A percentile compares a stretch with the other conserved stretches of the same genome.
phyloP scores from a whole-genome alignment of 2,797 vertebrate genomes.

The Pseudochirops cupreus region DNA sequence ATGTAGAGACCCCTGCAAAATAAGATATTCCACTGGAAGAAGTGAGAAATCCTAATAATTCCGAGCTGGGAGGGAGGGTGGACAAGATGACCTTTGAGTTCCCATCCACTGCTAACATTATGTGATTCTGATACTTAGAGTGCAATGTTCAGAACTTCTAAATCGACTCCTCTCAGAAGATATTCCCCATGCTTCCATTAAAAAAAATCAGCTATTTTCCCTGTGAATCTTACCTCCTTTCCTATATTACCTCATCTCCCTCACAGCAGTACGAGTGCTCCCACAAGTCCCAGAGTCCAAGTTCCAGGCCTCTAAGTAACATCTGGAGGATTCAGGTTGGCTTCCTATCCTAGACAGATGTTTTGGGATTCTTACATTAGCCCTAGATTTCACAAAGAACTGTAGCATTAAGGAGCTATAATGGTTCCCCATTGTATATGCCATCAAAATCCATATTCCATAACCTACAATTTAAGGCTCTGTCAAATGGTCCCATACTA shows the following conservation, averaged over 20 bases:
- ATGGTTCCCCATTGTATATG: conserved; percentile 59
- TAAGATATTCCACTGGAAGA: conserved; percentile 53
- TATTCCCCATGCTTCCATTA: conserved; percentile 67
- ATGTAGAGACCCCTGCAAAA: conserved; percentile 61
- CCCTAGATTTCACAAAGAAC: conserved; percentile 73
- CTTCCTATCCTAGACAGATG: conserved; percentile 77
- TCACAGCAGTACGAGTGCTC: conserved; percentile 66
- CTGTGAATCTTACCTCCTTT: conserved; percentile 31
- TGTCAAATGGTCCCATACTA: conserved; percentile 25
- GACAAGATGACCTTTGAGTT: conserved; percentile 64
- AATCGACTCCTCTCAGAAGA: conserved; percentile 67
- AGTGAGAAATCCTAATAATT: conserved; percentile 70
- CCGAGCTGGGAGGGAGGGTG: conserved; percentile 47
- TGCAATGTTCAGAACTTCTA: conserved; percentile 63
- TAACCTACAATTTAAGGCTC: conserved; percentile 34
- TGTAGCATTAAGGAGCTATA: conserved; percentile 67
- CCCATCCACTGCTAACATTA: conserved; percentile 72
- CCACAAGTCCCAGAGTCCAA: conserved; percentile 51
- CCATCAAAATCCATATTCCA: conserved; percentile 50
- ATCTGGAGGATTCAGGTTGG: conserved; percentile 79
- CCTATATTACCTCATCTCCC: conserved; percentile 54
- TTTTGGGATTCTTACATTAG: conserved; percentile 64
- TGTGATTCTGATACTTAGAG: conserved; percentile 72
- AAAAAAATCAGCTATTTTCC: conserved; percentile 64
- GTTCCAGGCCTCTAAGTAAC: conserved; percentile 43